These are phyloP conservation scores for Chondrosia reniformis DNA, from an alignment of 37 sponge, comb jelly and placozoan species.

Conservation along the genomic window DNA sequence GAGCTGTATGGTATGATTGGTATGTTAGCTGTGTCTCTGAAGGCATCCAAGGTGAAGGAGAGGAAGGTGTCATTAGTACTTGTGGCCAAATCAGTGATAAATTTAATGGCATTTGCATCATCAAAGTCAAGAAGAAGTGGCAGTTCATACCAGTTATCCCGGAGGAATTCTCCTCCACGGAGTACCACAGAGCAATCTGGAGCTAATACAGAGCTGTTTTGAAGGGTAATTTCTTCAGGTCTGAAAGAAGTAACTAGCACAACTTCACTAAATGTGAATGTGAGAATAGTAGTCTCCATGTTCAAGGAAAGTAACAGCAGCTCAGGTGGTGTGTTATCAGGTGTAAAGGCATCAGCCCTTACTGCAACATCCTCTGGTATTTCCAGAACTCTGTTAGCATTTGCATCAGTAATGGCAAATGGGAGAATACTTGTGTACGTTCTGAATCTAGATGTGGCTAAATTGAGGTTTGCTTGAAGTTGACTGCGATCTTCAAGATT, in stretches of 20 bases:
- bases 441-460: slow-evolving; percentile 46
- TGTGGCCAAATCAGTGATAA: slow-evolving; percentile 52
- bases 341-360: slow-evolving; percentile 17
- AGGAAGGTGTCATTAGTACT: slow-evolving; percentile 64
- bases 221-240: slow-evolving; percentile 46
- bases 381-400: slow-evolving; percentile 23
- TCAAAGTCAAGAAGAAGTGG: slow-evolving; percentile 34
- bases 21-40: slow-evolving; percentile 53
- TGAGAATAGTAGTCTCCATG: slow-evolving; percentile 45
- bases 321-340: slow-evolving; percentile 40
- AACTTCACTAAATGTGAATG: slow-evolving; percentile 75
- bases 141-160: slow-evolving; percentile 22
- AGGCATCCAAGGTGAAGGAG: slow-evolving; percentile 39
- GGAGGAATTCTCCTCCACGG: slow-evolving; percentile 3
- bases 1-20: slow-evolving; percentile 14
- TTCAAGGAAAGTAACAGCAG: slow-evolving; percentile 53
- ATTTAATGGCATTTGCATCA: slow-evolving; percentile 60
- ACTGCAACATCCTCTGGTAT: slow-evolving; percentile 23
- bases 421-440: slow-evolving; percentile 43
- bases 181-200: neutral
- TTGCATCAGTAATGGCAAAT: slow-evolving; percentile 44
- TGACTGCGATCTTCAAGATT: slow-evolving; percentile 32
- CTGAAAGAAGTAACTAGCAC: slow-evolving; percentile 34
- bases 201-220: slow-evolving; percentile 16
- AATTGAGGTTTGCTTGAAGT: slow-evolving; percentile 34